Percentiles rank a stretch among this genome's conserved stretches.
Conservation (phyloP, 2,797 vertebrate species). For the Acrossocheilus wenchowensis region DNA sequence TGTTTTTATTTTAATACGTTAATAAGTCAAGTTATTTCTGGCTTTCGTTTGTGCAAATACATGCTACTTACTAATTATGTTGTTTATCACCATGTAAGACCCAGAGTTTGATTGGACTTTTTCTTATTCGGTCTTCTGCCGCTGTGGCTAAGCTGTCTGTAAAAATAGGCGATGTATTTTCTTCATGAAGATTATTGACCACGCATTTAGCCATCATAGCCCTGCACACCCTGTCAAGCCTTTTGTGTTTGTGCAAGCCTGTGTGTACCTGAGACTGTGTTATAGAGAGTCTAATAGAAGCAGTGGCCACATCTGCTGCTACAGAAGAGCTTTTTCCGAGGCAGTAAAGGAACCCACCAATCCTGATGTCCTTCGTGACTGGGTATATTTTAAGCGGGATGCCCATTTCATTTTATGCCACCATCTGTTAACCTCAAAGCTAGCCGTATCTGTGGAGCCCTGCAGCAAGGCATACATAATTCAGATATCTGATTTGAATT, state of each 20-base stretch:
- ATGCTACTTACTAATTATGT: slow-evolving; percentile 12
- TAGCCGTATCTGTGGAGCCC: slow-evolving; percentile 69
- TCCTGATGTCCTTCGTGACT: slow-evolving; percentile 73
- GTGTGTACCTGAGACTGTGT: slow-evolving; percentile 8
- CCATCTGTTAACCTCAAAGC: slow-evolving; percentile 81
- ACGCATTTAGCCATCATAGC: slow-evolving; percentile 16
- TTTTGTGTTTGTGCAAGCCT: background rate
- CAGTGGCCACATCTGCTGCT: slow-evolving; percentile 44
- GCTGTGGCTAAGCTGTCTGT: background rate
- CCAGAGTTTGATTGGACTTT: background rate
- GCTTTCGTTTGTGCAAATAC: slow-evolving; percentile 37
- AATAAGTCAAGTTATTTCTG: slow-evolving; percentile 37
- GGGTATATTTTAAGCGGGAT: slow-evolving; percentile 76
- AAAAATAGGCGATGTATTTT: background rate
- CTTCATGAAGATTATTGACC: background rate
- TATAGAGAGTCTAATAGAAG: slow-evolving; percentile 32
- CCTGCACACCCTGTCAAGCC: background rate
- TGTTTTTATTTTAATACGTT: background rate
- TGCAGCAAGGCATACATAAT: slow-evolving; percentile 71
- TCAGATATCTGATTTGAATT: slow-evolving; percentile 71
- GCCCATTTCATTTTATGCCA: slow-evolving; percentile 77
- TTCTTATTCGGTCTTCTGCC: background rate
- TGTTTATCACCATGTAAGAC: background rate
- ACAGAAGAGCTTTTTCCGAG: slow-evolving; percentile 53
- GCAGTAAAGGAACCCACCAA: slow-evolving; percentile 71